Evolutionary conservation across 2,113 vertebrate species (phyloP).

Genomic region (Odocoileus virginianus): DNA sequence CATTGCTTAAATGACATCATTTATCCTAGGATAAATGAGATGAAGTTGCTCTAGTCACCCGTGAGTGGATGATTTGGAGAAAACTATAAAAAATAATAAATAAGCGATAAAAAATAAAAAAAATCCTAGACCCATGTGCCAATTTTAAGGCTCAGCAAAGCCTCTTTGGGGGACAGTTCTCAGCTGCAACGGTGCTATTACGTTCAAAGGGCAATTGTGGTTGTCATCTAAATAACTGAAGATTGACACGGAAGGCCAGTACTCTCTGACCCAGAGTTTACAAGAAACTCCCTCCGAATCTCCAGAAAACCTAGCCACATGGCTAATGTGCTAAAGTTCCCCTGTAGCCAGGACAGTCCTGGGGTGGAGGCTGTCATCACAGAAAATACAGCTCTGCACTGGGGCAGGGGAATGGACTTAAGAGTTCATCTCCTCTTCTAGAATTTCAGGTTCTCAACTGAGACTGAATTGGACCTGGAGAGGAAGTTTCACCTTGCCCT

Average conservation of each 20-base stretch:
- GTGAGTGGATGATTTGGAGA: neutral
- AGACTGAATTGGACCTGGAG: too few relatives aligned
- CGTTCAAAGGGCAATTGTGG: neutral
- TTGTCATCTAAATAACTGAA: neutral
- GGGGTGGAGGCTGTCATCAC: fast-evolving
- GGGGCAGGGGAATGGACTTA: neutral
- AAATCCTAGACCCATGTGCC: neutral
- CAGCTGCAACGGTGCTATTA: fast-evolving
- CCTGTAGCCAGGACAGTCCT: fast-evolving
- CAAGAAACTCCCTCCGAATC: neutral
- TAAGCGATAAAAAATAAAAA: neutral
- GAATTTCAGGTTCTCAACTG: neutral
- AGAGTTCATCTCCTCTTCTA: neutral
- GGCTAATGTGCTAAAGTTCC: neutral
- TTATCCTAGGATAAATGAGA: neutral
- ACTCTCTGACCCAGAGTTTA: neutral
- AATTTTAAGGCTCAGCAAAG: neutral
- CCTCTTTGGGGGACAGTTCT: neutral
- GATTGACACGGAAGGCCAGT: neutral
- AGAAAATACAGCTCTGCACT: neutral
- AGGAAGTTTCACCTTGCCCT: neutral
- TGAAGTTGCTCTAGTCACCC: neutral
- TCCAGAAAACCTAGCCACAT: neutral
- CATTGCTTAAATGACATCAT: neutral
- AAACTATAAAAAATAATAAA: neutral